These are phyloP conservation scores for Megaceryle maxima DNA, from an alignment of 2,113 vertebrate genomes.

Conservation along the genomic window DNA sequence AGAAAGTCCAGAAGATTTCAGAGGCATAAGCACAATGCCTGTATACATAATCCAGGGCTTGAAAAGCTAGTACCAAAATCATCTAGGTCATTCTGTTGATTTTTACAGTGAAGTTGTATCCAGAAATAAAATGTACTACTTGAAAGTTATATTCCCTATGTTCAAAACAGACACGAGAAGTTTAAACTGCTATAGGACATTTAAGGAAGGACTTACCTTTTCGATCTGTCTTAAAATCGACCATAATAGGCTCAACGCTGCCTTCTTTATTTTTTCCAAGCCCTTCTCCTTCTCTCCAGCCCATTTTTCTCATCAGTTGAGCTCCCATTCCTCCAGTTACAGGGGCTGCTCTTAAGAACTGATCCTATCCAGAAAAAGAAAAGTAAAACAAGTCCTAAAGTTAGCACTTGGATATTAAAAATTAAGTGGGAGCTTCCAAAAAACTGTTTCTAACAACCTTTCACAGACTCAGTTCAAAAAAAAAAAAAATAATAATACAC, in stretches of 20 bases:
- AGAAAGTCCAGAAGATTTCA: not conserved
- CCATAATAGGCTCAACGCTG: slow-evolving; percentile 93
- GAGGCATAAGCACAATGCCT: not conserved
- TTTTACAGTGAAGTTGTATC: not conserved
- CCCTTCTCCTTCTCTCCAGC: slow-evolving; percentile 95
- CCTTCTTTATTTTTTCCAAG: slow-evolving; percentile 95
- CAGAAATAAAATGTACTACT: not conserved
- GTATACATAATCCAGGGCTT: not conserved
- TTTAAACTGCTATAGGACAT: not conserved
- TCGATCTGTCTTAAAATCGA: slow-evolving; percentile 97
- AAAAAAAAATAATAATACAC: not conserved
- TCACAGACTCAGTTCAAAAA: slow-evolving; percentile 23
- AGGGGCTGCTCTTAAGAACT: slow-evolving; percentile 95
- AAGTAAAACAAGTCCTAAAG: slow-evolving; percentile 69
- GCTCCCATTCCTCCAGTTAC: slow-evolving; percentile 96
- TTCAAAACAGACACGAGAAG: not conserved
- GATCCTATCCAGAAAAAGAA: slow-evolving; percentile 88
- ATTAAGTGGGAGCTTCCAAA: slow-evolving; percentile 30
- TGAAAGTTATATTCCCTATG: rapidly evolving
- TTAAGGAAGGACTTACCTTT: slow-evolving; percentile 81
- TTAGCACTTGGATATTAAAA: slow-evolving; percentile 60
- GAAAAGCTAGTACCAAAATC: not conserved
- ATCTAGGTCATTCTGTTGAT: not conserved
- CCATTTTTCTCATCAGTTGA: slow-evolving; percentile 98
- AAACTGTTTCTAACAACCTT: slow-evolving; percentile 53